Conservation (phyloP, 92 coral and sea anemone genomes). For the Isaurus tuberculatus region DNA sequence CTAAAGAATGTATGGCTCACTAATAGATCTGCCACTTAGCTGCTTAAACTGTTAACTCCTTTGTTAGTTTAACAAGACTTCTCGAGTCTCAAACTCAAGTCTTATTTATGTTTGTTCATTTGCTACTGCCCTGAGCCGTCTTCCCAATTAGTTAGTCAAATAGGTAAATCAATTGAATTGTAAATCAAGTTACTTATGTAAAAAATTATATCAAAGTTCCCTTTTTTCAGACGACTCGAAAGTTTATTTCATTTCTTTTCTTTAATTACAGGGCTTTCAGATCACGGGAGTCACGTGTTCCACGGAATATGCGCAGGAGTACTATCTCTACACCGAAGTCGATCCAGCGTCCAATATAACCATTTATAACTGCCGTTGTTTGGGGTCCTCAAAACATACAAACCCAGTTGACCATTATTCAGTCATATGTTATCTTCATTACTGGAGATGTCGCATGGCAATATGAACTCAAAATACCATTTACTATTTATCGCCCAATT, state of each 20-base stretch:
- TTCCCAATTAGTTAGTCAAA: no score
- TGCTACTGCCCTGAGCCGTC: no score
- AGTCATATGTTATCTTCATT: conserved; percentile 60
- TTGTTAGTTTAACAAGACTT: no score
- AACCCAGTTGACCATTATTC: conserved; percentile 6
- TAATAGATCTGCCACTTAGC: no score
- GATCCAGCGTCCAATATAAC: conserved; percentile 29
- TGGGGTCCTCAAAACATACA: conserved; percentile 54
- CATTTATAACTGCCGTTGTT: conserved; percentile 67
- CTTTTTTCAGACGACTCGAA: neutral
- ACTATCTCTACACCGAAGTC: conserved; percentile 39
- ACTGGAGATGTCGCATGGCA: conserved; percentile 74
- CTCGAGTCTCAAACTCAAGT: no score
- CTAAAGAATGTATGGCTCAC: no score
- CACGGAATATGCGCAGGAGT: conserved; percentile 61
- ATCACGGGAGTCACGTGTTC: conserved; percentile 68
- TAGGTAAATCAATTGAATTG: neutral
- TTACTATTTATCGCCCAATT: no score
- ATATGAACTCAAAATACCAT: conserved; percentile 3
- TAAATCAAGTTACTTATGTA: no score
- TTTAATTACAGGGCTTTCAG: conserved; percentile 60
- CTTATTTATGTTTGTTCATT: no score
- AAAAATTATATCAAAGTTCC: no score
- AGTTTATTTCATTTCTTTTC: neutral
- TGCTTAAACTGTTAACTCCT: no score